A percentile compares a stretch with the other conserved stretches of the same genome.
These are phyloP conservation scores for Drosophila aff. DNA, from an alignment of 1,140 invertebrate species.

Conservation along the genomic window DNA sequence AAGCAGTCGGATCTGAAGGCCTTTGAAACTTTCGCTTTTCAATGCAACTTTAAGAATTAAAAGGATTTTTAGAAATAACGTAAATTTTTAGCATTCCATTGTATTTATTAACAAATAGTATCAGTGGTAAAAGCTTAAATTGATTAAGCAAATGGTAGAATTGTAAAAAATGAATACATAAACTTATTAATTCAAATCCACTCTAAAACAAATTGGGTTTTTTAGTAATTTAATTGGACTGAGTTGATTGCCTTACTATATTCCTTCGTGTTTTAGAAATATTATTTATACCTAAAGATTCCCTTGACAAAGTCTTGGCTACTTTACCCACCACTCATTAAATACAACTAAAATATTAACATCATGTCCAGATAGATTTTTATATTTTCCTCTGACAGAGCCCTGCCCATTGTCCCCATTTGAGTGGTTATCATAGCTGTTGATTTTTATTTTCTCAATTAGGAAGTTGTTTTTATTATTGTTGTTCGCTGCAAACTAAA, in stretches of 20 bases:
- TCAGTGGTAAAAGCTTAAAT: neutral
- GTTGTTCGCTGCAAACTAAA: constrained; percentile 59
- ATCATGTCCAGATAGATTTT: neutral
- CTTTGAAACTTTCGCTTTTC: constrained; percentile 1
- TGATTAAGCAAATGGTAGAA: neutral
- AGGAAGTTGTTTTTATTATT: constrained; percentile 79
- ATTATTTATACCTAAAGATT: neutral
- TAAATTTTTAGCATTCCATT: neutral
- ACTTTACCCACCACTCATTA: neutral
- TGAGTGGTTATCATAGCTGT: constrained; percentile 37
- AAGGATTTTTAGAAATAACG: neutral
- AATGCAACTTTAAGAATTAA: neutral
- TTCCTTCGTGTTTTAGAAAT: no score
- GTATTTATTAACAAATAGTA: neutral
- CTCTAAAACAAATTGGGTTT: no score
- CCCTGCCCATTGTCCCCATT: constrained; percentile 33
- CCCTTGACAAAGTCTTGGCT: neutral
- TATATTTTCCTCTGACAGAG: neutral
- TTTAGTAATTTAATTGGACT: no score
- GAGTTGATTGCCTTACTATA: no score
- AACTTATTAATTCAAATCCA: neutral
- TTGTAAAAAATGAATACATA: neutral
- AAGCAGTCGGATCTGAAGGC: neutral
- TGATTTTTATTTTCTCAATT: constrained; percentile 81
- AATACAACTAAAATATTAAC: neutral